These are phyloP conservation scores for Bucorvus abyssinicus DNA, from an alignment of 2,797 vertebrate species.

Conservation along the genomic window DNA sequence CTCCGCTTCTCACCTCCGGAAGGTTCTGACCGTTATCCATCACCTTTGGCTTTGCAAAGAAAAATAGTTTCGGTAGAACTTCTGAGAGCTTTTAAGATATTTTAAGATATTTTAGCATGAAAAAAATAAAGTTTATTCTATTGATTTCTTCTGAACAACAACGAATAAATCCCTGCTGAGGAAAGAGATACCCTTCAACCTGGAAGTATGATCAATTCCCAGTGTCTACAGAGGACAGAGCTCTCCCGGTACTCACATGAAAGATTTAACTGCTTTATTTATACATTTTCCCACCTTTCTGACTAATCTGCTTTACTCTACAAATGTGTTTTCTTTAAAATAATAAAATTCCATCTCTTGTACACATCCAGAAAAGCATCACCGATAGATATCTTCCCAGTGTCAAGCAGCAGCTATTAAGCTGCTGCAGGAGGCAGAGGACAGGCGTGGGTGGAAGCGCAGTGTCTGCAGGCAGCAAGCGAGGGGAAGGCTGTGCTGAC, in stretches of 20 bases:
- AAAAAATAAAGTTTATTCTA: neutral
- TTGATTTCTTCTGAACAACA: neutral
- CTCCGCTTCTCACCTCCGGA: neutral
- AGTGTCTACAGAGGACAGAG: neutral
- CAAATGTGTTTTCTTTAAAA: neutral
- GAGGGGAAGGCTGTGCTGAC: neutral
- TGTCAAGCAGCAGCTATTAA: neutral
- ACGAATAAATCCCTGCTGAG: neutral
- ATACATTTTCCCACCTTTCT: neutral
- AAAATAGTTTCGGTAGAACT: neutral
- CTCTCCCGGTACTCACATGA: neutral
- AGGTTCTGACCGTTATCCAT: neutral
- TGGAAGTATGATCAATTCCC: neutral
- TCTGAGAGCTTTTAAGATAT: neutral
- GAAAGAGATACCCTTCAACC: neutral
- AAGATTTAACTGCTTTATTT: neutral
- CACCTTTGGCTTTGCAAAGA: neutral
- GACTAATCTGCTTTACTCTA: neutral
- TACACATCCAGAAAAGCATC: neutral
- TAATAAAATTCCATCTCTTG: neutral
- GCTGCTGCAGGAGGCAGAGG: neutral
- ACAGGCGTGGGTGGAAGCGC: neutral
- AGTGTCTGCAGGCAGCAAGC: neutral
- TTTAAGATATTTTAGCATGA: neutral
- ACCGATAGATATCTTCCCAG: neutral